phyloP scores from a whole-genome alignment of 2,888 invertebrate species.

The Eretmocerus hayati region DNA sequence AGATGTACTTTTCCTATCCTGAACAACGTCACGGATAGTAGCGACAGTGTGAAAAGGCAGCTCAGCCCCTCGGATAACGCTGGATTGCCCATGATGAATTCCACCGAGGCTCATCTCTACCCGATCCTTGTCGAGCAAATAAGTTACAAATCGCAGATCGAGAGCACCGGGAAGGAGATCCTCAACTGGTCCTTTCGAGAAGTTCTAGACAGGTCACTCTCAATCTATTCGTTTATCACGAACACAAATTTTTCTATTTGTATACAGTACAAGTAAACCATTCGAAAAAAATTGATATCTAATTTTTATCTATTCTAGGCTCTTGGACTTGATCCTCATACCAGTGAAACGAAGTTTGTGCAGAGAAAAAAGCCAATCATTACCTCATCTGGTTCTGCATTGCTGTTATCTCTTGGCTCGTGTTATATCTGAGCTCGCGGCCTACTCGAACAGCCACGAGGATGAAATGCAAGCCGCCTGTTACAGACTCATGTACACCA shows the following conservation, averaged over 20 bases:
- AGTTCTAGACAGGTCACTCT: slow-evolving; percentile 63
- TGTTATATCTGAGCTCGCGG: slow-evolving; percentile 80
- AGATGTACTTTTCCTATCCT: slow-evolving; percentile 70
- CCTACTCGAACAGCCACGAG: slow-evolving; percentile 71
- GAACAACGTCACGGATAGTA: slow-evolving; percentile 47
- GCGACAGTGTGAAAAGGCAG: slow-evolving; percentile 50
- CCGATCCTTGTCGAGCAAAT: slow-evolving; percentile 73
- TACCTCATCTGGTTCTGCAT: slow-evolving; percentile 56
- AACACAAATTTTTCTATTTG: background rate
- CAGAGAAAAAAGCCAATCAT: slow-evolving; percentile 51
- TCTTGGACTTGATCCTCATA: slow-evolving; percentile 73
- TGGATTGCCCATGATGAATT: slow-evolving; percentile 60
- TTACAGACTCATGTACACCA: slow-evolving; percentile 73
- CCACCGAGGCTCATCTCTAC: slow-evolving; percentile 64
- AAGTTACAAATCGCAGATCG: slow-evolving; percentile 59
- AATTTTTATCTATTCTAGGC: slow-evolving; percentile 40
- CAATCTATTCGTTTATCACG: no score
- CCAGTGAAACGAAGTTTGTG: slow-evolving; percentile 62
- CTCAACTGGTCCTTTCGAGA: slow-evolving; percentile 67
- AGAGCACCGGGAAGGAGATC: slow-evolving; percentile 38
- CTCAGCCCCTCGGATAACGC: slow-evolving; percentile 65
- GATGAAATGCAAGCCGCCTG: slow-evolving; percentile 66
- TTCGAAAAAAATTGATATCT: no score
- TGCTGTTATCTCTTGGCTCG: slow-evolving; percentile 75
- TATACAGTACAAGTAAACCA: background rate